Base-by-base conservation (phyloP, 2,888 invertebrate species). In the Xestia xanthographa region DNA sequence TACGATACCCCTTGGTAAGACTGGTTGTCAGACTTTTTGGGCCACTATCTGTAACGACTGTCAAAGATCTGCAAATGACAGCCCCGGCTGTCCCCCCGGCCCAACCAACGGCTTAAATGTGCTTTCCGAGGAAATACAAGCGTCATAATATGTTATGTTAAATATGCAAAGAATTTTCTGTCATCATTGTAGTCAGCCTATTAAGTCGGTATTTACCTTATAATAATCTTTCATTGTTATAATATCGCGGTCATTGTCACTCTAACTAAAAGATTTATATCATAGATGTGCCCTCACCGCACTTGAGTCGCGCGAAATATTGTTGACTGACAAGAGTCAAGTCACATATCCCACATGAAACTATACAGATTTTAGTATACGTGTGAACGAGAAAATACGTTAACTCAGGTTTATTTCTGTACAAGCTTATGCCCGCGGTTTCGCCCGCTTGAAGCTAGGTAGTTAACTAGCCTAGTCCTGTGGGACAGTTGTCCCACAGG, bases 211-310 rank as follows among this genome's bases (percentile, higher is more conserved):
- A 76, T 75, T 76, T 78, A 53, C 69, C 34, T 78, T 29, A 56
- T 45, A 53, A 78, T 78, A 62, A 78, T 79, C n/a, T 79, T 79
- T 79, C 77, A 78, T 77, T 78, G 79, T 77, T 68, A n/a, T 29
- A 34, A 8, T 53, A 77, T 29, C 4, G 43, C 69, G 77, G 69
- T 77, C 77, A 77, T 78, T 77, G 70, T 53, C 79, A 63, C 20
- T 14, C n/a, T 1, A 29, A 22, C 2, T 41, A 1, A 41, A 63
- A 41, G 63, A 63, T 63, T 41, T 41, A n/a, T 8, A 41, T n/a
- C 14, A 14, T 63, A 41, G 63, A n/a, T 41, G 63, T 41, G 12
- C 5, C 2, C 14, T 41, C 38, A 22, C 17, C 1, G 20, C 29
- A 34, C 20, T 20, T 34, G 9, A 6, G 29, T 20, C 26, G 58